A percentile compares a stretch with the other conserved stretches of the same genome.
Evolutionary conservation across 92 coral and sea anemone genomes (phyloP).

Genomic region (Zoanthus sansibaricus): DNA sequence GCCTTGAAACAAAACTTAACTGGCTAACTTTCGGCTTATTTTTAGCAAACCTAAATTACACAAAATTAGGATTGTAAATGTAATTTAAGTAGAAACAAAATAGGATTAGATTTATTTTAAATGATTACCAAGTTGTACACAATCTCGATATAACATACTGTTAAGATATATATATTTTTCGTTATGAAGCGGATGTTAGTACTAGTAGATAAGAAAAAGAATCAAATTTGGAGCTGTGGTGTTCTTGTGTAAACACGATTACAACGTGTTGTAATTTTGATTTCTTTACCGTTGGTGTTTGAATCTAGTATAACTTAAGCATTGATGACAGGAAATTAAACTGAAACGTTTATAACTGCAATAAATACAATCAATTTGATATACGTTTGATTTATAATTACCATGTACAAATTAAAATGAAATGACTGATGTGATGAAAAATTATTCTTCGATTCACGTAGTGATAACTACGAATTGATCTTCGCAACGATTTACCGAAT

Average conservation of each 20-base stretch:
- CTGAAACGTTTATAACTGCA: not conserved
- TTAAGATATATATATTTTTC: not conserved
- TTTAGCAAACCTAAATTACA: too few species aligned
- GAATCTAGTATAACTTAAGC: not conserved
- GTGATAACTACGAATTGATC: conserved; percentile 5
- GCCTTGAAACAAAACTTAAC: too few species aligned
- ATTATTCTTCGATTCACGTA: not conserved
- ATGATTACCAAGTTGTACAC: not conserved
- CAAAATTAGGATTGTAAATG: not conserved
- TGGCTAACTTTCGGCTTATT: too few species aligned
- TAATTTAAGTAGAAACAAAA: not conserved
- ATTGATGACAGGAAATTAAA: not conserved
- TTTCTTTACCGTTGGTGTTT: conserved; percentile 6
- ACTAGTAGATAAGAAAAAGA: not conserved
- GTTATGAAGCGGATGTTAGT: not conserved
- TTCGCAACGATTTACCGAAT: not conserved
- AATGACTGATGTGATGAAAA: not conserved
- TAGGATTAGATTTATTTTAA: not conserved
- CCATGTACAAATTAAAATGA: not conserved
- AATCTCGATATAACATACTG: not conserved
- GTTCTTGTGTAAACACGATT: conserved; percentile 25
- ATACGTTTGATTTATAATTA: not conserved
- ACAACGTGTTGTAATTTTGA: conserved; percentile 19
- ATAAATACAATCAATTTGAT: not conserved
- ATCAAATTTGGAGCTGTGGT: not conserved